A percentile compares a stretch with the other conserved stretches of the same genome.
These are phyloP conservation scores for Labeo catla DNA, from an alignment of 2,113 vertebrate species.

Conservation along the genomic window DNA sequence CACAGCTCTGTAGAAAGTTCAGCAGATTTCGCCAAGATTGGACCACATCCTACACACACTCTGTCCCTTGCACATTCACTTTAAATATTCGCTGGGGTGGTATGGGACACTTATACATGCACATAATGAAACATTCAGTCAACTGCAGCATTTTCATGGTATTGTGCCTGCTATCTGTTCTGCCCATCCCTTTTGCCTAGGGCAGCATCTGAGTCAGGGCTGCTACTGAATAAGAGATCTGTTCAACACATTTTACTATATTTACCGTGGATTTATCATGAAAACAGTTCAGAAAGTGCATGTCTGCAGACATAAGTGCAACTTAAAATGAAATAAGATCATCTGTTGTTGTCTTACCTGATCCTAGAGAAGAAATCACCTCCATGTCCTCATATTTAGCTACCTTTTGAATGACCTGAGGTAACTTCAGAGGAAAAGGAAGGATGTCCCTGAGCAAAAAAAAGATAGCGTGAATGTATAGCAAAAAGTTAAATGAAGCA, in stretches of 20 bases:
- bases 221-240: background rate
- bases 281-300: background rate
- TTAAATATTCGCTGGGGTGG: background rate
- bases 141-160: background rate
- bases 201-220: background rate
- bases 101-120: background rate
- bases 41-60: background rate
- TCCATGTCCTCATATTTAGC: constrained; percentile 85
- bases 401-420: constrained; percentile 84
- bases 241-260: background rate
- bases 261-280: background rate
- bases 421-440: constrained; percentile 83
- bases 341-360: constrained; percentile 76
- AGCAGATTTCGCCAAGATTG: background rate
- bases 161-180: background rate
- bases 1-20: too few relatives aligned
- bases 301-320: background rate
- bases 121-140: background rate
- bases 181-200: background rate
- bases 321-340: background rate
- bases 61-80: background rate
- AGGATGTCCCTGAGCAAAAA: constrained; percentile 85
- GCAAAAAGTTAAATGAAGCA: background rate
- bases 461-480: constrained; percentile 1
- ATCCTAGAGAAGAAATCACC: constrained; percentile 84